phyloP scores from a whole-genome alignment of 2,888 invertebrate species.

The Polydrusus tereticollis region DNA sequence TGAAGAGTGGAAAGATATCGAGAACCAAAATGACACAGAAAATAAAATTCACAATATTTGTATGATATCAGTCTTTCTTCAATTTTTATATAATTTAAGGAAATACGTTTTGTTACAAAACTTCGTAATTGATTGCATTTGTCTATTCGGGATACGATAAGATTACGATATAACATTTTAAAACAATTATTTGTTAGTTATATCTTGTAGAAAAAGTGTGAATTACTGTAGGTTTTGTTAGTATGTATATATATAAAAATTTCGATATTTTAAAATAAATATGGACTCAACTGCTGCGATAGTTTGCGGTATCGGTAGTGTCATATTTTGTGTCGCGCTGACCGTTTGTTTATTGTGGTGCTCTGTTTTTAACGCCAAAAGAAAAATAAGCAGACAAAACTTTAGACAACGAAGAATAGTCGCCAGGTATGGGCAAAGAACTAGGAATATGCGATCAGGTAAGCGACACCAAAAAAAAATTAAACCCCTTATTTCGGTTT shows the following conservation, averaged over 20 bases:
- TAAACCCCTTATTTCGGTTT: too few species aligned
- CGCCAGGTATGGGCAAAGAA: not conserved
- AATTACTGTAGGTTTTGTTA: too few species aligned
- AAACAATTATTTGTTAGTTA: not conserved
- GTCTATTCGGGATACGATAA: not conserved
- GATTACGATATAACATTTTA: not conserved
- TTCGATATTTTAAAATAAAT: too few species aligned
- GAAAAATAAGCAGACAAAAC: constrained; percentile 3
- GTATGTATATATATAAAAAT: too few species aligned
- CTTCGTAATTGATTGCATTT: not conserved
- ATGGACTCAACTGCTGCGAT: not conserved
- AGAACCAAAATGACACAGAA: not conserved
- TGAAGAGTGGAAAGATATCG: not conserved
- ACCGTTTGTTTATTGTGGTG: constrained; percentile 1
- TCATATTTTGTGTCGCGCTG: not conserved
- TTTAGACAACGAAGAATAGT: constrained; percentile 2
- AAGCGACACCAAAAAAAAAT: not conserved
- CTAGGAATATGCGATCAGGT: not conserved
- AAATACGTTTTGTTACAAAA: not conserved
- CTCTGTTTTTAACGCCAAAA: not conserved
- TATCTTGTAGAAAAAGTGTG: not conserved
- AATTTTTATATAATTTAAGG: not conserved
- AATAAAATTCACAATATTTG: not conserved
- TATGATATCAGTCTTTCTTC: not conserved
- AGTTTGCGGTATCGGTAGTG: constrained; percentile 7